Evolutionary conservation across 2,113 vertebrate species (phyloP).

Genomic region (Genyomyrus donnyi): DNA sequence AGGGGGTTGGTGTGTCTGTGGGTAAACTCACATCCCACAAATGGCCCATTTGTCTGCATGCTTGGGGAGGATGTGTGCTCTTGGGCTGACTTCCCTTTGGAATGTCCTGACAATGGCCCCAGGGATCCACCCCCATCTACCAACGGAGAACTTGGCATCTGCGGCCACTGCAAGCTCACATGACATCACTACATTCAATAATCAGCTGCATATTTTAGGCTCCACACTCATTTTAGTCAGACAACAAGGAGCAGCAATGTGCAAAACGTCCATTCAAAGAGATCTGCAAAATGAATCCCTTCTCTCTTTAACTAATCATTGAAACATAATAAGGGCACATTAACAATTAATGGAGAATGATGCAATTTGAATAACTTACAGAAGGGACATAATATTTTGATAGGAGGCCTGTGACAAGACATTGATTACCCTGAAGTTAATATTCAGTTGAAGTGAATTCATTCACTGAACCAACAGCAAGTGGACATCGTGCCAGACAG

Average conservation of each 20-base stretch:
- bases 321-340: background rate
- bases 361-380: background rate
- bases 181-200: background rate
- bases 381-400: background rate
- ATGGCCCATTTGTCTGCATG: background rate
- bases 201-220: background rate
- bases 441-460: background rate
- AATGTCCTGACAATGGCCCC: background rate
- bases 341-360: background rate
- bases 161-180: background rate
- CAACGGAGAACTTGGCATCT: background rate
- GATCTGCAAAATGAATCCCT: background rate
- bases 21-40: constrained; percentile 10
- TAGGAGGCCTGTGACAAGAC: no score
- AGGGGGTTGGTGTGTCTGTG: background rate
- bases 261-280: background rate
- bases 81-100: background rate
- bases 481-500: background rate
- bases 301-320: background rate
- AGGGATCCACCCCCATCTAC: background rate
- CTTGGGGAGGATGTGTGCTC: background rate
- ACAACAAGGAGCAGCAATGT: background rate
- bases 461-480: background rate
- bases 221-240: background rate
- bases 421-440: background rate